Percentiles rank a stretch among this genome's conserved stretches.
phyloP scores from a whole-genome alignment of 2,888 invertebrate species.

The Theretra japonica region DNA sequence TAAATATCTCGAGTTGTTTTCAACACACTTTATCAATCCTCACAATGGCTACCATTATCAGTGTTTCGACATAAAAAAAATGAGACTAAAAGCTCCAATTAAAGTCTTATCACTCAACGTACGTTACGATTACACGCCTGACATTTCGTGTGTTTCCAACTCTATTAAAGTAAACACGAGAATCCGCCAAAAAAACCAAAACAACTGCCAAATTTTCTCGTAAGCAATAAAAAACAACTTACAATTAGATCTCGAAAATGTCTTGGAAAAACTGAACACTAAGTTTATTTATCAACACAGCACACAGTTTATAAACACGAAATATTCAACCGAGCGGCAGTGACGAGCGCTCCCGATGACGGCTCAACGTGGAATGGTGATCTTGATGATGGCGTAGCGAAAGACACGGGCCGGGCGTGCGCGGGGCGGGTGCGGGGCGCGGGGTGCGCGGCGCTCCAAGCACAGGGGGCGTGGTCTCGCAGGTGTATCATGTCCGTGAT shows the following conservation, averaged over 20 bases:
- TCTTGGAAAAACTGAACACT: conserved; percentile 36
- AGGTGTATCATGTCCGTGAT: conserved; percentile 80
- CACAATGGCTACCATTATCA: conserved; percentile 36
- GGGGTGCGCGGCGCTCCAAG: conserved; percentile 53
- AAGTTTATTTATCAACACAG: conserved; percentile 65
- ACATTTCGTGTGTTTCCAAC: neutral
- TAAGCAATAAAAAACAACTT: conserved; percentile 35
- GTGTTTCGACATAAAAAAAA: conserved; percentile 23
- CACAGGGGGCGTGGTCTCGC: conserved; percentile 67
- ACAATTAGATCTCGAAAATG: conserved; percentile 44
- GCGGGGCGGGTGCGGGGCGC: conserved; percentile 53
- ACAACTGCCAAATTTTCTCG: neutral
- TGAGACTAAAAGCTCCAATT: conserved; percentile 26
- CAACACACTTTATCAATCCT: conserved; percentile 40
- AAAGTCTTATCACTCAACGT: conserved; percentile 28
- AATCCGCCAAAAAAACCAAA: conserved; percentile 1
- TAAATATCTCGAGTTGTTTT: conserved; percentile 25
- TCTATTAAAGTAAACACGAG: conserved; percentile 13
- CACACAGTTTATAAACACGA: conserved; percentile 69
- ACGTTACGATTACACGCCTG: conserved; percentile 20
- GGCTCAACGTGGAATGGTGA: conserved; percentile 73
- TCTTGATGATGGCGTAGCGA: conserved; percentile 71
- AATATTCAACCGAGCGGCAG: conserved; percentile 51
- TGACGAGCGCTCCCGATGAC: conserved; percentile 63
- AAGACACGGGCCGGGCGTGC: conserved; percentile 61